phyloP scores from a whole-genome alignment of 2,113 vertebrate genomes.

The Atlantisia rogersi region DNA sequence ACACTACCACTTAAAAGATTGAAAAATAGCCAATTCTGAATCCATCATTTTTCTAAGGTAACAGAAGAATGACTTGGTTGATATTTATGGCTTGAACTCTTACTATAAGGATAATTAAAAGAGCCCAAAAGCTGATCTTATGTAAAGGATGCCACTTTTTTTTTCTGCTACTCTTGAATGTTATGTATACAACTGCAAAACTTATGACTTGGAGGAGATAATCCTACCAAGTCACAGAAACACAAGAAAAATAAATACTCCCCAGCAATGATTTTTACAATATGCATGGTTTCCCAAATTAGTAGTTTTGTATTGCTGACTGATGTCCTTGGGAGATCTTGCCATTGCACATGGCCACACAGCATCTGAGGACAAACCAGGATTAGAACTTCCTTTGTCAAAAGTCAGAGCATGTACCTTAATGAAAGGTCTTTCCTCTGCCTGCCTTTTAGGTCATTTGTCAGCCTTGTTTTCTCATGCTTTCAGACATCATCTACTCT shows the following conservation, averaged over 20 bases:
- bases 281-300: background rate
- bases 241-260: background rate
- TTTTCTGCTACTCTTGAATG: background rate
- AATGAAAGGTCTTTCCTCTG: background rate
- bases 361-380: background rate
- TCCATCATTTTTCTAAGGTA: background rate
- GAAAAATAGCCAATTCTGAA: background rate
- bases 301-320: background rate
- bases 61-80: background rate
- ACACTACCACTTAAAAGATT: background rate
- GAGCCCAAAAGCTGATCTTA: background rate
- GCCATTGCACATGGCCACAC: rapidly evolving
- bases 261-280: background rate
- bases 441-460: background rate
- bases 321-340: background rate
- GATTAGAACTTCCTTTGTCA: background rate
- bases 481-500: background rate
- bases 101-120: background rate
- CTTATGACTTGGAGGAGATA: background rate
- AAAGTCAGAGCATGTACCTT: background rate
- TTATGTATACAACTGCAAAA: background rate
- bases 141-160: background rate
- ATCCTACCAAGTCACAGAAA: background rate
- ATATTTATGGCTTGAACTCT: background rate
- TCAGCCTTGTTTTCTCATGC: background rate